These are phyloP conservation scores for Agonum fuliginosum DNA, from an alignment of 2,888 invertebrate species.

Conservation along the genomic window DNA sequence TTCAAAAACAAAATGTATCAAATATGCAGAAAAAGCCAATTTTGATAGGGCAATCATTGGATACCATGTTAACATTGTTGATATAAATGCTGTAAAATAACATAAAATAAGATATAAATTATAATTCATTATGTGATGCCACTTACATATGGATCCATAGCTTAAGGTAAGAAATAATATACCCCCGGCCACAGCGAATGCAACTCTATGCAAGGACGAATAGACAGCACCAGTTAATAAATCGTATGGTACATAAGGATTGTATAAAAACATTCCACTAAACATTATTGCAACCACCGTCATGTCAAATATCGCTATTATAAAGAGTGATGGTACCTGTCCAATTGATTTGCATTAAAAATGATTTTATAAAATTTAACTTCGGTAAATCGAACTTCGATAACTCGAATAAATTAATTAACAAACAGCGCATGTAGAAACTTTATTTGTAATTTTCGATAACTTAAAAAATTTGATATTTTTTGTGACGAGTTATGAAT, in stretches of 20 bases:
- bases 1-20: constrained; percentile 76
- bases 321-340: constrained; percentile 5
- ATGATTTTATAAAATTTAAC: no score
- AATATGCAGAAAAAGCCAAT: constrained; percentile 77
- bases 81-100: constrained; percentile 5
- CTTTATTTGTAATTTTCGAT: no score
- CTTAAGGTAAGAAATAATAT: constrained; percentile 74
- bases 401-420: no score
- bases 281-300: constrained; percentile 71
- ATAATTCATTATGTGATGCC: neutral
- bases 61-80: constrained; percentile 70
- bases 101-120: no score
- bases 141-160: constrained; percentile 69
- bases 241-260: constrained; percentile 73
- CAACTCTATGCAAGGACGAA: constrained; percentile 75
- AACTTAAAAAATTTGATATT: no score
- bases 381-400: no score
- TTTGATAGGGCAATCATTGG: constrained; percentile 77
- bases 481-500: no score
- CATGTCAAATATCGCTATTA: constrained; percentile 62
- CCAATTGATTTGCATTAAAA: no score
- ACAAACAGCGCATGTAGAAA: no score
- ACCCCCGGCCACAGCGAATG: constrained; percentile 75
- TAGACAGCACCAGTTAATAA: constrained; percentile 75
- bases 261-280: constrained; percentile 74